phyloP scores from a whole-genome alignment of 2,797 vertebrate genomes.

The Molossus alvarezi region DNA sequence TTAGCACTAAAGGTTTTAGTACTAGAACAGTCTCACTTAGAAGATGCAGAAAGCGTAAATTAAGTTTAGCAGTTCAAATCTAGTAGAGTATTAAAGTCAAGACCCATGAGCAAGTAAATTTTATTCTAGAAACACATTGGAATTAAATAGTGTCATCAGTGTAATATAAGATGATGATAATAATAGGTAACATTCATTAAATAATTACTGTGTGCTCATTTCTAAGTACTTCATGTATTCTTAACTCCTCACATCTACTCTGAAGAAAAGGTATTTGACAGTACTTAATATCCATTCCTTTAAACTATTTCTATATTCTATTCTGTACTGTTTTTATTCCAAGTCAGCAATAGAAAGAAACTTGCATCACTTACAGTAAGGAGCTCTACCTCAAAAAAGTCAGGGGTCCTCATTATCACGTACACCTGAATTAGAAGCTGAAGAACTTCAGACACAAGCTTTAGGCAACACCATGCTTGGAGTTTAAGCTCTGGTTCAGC shows the following conservation, averaged over 20 bases:
- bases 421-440: neutral
- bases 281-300: neutral
- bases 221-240: neutral
- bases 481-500: neutral
- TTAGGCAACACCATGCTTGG: neutral
- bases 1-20: neutral
- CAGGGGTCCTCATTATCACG: neutral
- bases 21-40: neutral
- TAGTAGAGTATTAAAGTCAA: neutral
- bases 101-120: neutral
- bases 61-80: neutral
- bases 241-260: neutral
- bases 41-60: neutral
- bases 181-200: neutral
- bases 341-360: neutral
- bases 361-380: neutral
- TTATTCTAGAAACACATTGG: neutral
- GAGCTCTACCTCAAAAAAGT: neutral
- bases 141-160: neutral
- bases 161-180: neutral
- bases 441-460: neutral
- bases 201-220: neutral
- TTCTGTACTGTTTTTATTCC: neutral
- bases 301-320: neutral
- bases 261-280: neutral